Evolutionary conservation across 2,113 vertebrate species (phyloP).

Genomic region (Catharus bicknelli): DNA sequence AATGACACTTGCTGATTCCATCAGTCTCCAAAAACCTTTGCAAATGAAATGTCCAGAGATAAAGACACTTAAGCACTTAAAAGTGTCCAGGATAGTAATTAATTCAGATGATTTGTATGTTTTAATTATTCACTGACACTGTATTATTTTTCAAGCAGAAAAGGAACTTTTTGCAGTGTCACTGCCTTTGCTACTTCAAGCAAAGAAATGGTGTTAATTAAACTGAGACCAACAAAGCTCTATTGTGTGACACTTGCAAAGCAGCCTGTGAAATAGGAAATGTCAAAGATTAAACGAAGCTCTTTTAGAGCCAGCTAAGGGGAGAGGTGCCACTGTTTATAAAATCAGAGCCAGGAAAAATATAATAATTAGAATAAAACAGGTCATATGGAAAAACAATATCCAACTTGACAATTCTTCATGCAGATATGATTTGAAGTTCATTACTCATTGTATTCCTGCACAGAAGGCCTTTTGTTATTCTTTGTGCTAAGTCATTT

Average conservation of each 20-base stretch:
- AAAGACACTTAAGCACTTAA: background rate
- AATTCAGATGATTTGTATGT: slow-evolving; percentile 5
- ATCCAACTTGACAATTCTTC: slow-evolving; percentile 57
- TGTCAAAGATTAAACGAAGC: slow-evolving; percentile 38
- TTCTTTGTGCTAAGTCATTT: slow-evolving; percentile 55
- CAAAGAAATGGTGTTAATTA: slow-evolving; percentile 40
- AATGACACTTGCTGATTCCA: background rate
- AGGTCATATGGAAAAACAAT: slow-evolving; percentile 68
- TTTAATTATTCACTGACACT: slow-evolving; percentile 16
- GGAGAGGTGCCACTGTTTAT: slow-evolving; percentile 45
- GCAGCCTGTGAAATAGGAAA: slow-evolving; percentile 47
- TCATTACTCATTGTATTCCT: slow-evolving; percentile 71
- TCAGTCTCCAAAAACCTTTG: background rate
- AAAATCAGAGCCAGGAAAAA: slow-evolving; percentile 70
- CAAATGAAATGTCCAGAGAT: background rate
- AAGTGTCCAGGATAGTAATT: slow-evolving; percentile 15
- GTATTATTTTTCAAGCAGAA: slow-evolving; percentile 24
- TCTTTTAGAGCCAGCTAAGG: slow-evolving; percentile 15
- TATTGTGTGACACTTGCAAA: slow-evolving; percentile 58
- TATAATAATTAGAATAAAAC: slow-evolving; percentile 48
- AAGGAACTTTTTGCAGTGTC: slow-evolving; percentile 14
- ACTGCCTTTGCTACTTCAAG: slow-evolving; percentile 41
- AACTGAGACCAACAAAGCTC: slow-evolving; percentile 65
- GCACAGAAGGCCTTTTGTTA: slow-evolving; percentile 75
- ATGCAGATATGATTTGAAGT: slow-evolving; percentile 46